phyloP scores from a whole-genome alignment of 2,797 vertebrate species.

The Emydoidea blandingii region DNA sequence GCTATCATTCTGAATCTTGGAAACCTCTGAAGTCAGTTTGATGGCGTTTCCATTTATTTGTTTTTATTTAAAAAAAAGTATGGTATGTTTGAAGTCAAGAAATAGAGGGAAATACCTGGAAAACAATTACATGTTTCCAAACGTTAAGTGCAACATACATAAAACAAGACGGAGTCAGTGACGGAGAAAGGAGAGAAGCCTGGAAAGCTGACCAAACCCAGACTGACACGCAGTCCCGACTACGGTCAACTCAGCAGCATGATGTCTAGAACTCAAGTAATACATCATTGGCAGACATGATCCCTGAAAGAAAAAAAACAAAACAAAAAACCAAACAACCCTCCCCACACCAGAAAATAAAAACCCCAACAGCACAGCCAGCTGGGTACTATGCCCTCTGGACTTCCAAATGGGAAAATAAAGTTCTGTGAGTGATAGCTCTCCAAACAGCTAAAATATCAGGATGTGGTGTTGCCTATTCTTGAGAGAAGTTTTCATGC shows the following conservation, averaged over 20 bases:
- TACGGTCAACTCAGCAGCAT: constrained; percentile 61
- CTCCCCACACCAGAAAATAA: neutral
- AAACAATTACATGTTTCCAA: neutral
- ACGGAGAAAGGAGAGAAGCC: neutral
- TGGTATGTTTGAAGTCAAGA: neutral
- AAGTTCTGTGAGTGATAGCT: neutral
- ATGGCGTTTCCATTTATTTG: neutral
- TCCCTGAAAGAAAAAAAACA: constrained; percentile 70
- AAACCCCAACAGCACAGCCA: neutral
- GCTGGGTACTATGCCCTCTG: neutral
- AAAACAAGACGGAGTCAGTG: constrained; percentile 15
- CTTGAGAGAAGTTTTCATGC: constrained; percentile 22
- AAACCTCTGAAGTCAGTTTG: neutral
- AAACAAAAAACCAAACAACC: neutral
- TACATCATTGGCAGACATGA: constrained; percentile 21
- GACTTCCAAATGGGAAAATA: neutral
- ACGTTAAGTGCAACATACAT: constrained; percentile 25
- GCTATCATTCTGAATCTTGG: neutral
- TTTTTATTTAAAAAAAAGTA: neutral
- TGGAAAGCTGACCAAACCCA: constrained; percentile 8
- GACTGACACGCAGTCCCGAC: constrained; percentile 52
- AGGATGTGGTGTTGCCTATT: constrained; percentile 6
- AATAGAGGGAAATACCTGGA: constrained; percentile 3
- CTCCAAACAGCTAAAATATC: neutral
- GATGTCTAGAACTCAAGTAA: constrained; percentile 72